These are phyloP conservation scores for Tetrapedia diversipes DNA, from an alignment of 2,888 invertebrate species.

Conservation along the genomic window DNA sequence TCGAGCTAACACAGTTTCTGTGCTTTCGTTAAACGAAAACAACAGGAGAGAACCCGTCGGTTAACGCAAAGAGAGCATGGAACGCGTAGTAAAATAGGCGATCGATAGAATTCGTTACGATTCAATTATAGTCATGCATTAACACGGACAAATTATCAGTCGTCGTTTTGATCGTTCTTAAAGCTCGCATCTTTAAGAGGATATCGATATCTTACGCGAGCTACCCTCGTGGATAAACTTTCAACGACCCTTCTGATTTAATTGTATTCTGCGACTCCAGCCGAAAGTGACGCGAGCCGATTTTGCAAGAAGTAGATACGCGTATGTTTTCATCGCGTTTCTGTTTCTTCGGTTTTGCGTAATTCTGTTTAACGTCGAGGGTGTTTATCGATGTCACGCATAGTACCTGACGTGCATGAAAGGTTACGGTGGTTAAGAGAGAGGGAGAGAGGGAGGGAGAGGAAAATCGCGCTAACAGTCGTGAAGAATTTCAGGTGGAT, in stretches of 20 bases:
- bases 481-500: constrained; percentile 48
- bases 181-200: background rate
- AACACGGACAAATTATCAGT: background rate
- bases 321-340: too few species aligned
- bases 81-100: background rate
- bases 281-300: constrained; percentile 1
- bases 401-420: constrained; percentile 32
- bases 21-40: background rate
- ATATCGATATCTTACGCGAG: background rate
- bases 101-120: background rate
- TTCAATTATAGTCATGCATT: background rate
- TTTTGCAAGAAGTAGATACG: background rate
- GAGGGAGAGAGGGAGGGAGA: background rate
- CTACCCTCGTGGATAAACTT: background rate
- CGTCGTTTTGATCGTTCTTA: background rate
- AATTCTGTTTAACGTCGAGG: too few species aligned
- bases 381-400: constrained; percentile 39
- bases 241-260: constrained; percentile 6
- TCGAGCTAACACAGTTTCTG: constrained; percentile 6
- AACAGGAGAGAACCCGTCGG: constrained; percentile 19
- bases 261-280: background rate
- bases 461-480: constrained; percentile 25
- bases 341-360: too few species aligned
- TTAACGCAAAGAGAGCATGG: background rate
- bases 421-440: constrained; percentile 1